Base-by-base conservation (phyloP, 2,797 vertebrate genomes). In the Amniataba percoides region DNA sequence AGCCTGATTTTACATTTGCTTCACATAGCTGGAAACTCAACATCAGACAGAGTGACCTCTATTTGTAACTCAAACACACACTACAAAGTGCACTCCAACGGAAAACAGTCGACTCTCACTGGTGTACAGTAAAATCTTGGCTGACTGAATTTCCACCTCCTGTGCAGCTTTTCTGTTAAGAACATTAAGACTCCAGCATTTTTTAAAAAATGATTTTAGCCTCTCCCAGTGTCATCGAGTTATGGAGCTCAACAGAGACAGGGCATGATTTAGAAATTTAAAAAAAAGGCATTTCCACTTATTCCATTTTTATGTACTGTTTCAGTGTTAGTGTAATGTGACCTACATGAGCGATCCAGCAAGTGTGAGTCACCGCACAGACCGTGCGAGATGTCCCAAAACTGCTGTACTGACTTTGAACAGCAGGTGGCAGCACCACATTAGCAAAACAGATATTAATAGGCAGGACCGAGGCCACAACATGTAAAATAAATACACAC, bases 371-470 rank as follows among this genome's bases (percentile, higher is more conserved):
- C 42, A 59, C 27, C n/a, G 18, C n/a, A 34, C 40, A 53, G n/a
- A 55, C 16, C 55, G 40, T 52, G 48, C 59, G 9, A 53, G 27
- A 2, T 31, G 27, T n/a, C 7, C 2, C 11, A 1, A 34, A 39
- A 23, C 9, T 72, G 57, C 46, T 65, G 19, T 79, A 39, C 77
- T 43, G 3, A 19, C 27, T 63, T 14, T 67, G 16, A 71, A 2
- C 91, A 90, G 85, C 65, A 94, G 93, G 84, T 74, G 91, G 91
- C 90, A 92, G 92, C 87, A 93, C 34, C 45, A 71, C 63, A 84
- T 82, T 52, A 84, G 5, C 23, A 13, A 85, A 80, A 16, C 49
- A 61, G 2, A 70, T 42, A 49, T 51, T 5, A n/a, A 13, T 3
- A 4, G n/a, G 53, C 21, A 6, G 31, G 19, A 56, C 2, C 9